Base-by-base conservation (phyloP, 1,140 invertebrate genomes). In the Euglossa dilemma region DNA sequence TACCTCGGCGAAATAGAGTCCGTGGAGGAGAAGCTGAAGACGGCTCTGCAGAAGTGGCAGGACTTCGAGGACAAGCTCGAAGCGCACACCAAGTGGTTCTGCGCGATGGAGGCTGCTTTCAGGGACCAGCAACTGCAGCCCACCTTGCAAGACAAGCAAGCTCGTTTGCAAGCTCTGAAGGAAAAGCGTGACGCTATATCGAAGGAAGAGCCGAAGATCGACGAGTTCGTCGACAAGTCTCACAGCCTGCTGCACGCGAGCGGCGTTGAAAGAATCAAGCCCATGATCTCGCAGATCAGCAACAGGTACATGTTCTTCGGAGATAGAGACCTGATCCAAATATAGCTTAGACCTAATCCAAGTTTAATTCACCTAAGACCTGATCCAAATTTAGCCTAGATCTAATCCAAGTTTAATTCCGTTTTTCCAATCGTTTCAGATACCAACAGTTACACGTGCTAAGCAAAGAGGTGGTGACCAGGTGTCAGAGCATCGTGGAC, bases 141-240 rank as follows among this genome's bases (percentile, higher is more conserved):
- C 12, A 97, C 96, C 18, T 94, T 98, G 36, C 93, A 96, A 72
- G 98, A 98, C 86, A 99, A 99, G 93, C 95, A 97, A 91, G 93
- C 94, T 14, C 96, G 97, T 87, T 93, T 98, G n/a, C 95, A 96
- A 79, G 95, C 95, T 56, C 97, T 97, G 81, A 96, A 96, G 85
- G 95, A 96, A 25, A 95, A 97, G 87, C 95, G 97, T n/a, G 96
- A 98, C 82, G 93, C 95, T 54, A 96, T 99, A 77, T 93, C 96
- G 54, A 95, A 95, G 36, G 97, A 97, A 90, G 98, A 98, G 93
- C 96, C 96, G 85, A 95, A 96, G 90, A 97, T 99, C 80, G 98
- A 99, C 94, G 95, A 96, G 47, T 99, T 99, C 93, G 96, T 98
- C 18, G 98, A 99, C 93, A 96, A 97, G 86, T 97, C 97, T n/a